Conservation (phyloP, 2,797 vertebrate species). For the Diceros bicornis region DNA sequence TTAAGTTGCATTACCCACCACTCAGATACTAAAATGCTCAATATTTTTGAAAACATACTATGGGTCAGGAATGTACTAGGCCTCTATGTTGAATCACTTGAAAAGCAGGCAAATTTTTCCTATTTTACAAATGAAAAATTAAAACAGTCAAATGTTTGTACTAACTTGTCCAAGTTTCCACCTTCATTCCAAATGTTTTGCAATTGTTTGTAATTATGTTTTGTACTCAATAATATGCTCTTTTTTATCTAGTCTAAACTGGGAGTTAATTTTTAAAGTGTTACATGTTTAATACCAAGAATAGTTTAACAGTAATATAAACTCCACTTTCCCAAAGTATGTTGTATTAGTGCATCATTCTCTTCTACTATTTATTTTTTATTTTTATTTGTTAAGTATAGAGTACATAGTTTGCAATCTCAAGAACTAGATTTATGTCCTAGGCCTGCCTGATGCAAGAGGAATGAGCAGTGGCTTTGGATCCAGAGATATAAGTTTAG, state of each 20-base stretch:
- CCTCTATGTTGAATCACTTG: neutral
- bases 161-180: neutral
- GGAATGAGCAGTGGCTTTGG: neutral
- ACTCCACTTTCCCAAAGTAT: neutral
- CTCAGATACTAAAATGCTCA: neutral
- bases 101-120: neutral
- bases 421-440: neutral
- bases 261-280: neutral
- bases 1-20: neutral
- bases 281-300: neutral
- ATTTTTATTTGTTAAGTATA: neutral
- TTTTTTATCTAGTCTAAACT: neutral
- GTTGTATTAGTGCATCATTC: neutral
- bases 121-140: conserved; percentile 17
- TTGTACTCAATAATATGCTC: neutral
- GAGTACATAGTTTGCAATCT: neutral
- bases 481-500: neutral
- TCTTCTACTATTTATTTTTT: neutral
- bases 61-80: neutral
- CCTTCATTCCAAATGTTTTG: neutral
- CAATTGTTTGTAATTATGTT: neutral
- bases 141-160: neutral
- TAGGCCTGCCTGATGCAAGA: neutral
- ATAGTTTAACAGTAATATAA: neutral
- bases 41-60: neutral